Evolutionary conservation across 1,140 invertebrate genomes (phyloP), one percentile per base, ranked within the genome.

Genomic region (Rhynchophorus ferrugineus): DNA sequence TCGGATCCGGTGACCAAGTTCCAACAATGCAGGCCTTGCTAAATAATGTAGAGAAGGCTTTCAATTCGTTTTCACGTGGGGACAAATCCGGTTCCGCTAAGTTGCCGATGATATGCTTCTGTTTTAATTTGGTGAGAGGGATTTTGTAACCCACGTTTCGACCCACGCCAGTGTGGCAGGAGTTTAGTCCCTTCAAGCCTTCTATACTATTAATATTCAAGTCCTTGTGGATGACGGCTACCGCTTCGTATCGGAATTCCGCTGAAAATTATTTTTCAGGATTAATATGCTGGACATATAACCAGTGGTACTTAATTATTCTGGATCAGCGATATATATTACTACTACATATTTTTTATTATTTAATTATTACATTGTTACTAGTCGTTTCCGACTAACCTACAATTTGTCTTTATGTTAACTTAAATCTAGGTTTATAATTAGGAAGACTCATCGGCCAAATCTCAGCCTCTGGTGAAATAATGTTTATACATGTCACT

Each of bases 141-240:
- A 83, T 81, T 71, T 87, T 85, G 69, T 88, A 90, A 17, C 85
- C 86, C 8, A 85, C 83, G 60, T 87, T 88, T 47, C 84, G 75
- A 19, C 84, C 84, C 22, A 87, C 80, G 1, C 85, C 85, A 0
- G 85, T 87, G 64, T 89, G 86, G 63, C 87, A 90, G 1, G 86
- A 88, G 56, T 80, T 83, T 22, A 85, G 71, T 5, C 84, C 84
- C 43, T 78, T 78, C 16, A 90, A 66, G 42, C 80, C 78, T 44
- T 79, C 71, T 11, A 85, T 66, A 19, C 72, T 78, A 42, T 76
- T 75, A 35, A 89, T 82, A 0, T 78, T 64, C 1, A 81, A 69
- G 36, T 80, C 76, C 51, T 86, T 86, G 62, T 82, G 82, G 0
- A 89, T 74, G 2, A 90, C 77, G 5, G 84, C 85, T 0, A 89